phyloP scores from a whole-genome alignment of 2,113 vertebrate species.

The Plecotus auritus region DNA sequence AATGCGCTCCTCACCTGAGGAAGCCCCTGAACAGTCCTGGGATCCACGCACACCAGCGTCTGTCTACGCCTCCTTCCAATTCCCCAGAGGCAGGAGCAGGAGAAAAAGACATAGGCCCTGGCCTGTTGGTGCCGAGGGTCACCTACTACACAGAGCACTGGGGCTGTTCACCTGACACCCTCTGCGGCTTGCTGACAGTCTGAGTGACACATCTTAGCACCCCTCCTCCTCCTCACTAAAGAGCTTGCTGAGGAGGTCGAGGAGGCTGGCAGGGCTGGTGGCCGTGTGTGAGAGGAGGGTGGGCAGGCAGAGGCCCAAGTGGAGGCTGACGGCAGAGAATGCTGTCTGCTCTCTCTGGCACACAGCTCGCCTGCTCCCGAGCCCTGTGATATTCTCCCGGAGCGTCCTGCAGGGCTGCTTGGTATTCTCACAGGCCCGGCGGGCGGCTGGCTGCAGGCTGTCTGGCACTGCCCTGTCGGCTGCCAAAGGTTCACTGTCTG shows the following conservation, averaged over 20 bases:
- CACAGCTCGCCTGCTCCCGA: background rate
- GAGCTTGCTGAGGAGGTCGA: slow-evolving; percentile 27
- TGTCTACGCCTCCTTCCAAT: background rate
- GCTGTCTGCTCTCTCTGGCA: slow-evolving; percentile 55
- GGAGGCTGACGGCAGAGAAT: slow-evolving; percentile 47
- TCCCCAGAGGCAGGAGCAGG: background rate
- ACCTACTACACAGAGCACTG: slow-evolving; percentile 72
- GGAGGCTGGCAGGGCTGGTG: slow-evolving; percentile 47
- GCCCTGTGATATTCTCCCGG: slow-evolving; percentile 27
- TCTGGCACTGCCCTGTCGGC: slow-evolving; percentile 55
- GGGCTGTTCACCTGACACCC: slow-evolving; percentile 70
- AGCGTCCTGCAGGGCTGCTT: slow-evolving; percentile 54
- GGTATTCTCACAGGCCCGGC: slow-evolving; percentile 46
- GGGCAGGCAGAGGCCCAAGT: background rate
- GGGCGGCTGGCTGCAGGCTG: slow-evolving; percentile 54
- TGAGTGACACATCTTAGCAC: slow-evolving; percentile 20
- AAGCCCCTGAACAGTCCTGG: background rate
- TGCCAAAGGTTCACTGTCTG: slow-evolving; percentile 63
- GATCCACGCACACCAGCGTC: background rate
- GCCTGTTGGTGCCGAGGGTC: background rate
- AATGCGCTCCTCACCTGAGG: background rate
- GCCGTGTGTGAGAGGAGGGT: slow-evolving; percentile 34
- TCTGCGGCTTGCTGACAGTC: slow-evolving; percentile 43
- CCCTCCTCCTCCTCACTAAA: background rate
- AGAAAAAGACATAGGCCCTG: slow-evolving; percentile 4